Evolutionary conservation across 2,888 invertebrate species (phyloP), one percentile per base, ranked within the genome.

Genomic region (Meta bourneti): DNA sequence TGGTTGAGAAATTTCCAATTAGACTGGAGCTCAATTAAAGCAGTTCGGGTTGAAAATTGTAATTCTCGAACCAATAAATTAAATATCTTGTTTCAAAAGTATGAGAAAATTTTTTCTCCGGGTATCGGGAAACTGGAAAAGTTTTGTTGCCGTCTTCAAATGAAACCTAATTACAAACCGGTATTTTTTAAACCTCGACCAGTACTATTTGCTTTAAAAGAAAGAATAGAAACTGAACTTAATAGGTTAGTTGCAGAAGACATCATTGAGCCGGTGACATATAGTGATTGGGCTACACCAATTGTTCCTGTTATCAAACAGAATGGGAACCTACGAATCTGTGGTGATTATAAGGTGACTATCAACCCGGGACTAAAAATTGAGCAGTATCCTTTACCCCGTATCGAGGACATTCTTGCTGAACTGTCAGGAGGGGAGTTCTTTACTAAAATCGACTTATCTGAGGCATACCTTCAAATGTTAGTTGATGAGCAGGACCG

Each of bases 391-490:
- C 94, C 94, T 9, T 93, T 94, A 86, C 94, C 94, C 4, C 82
- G 90, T 87, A 93, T 93, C 16, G 94, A 94, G 52, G 94, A 94
- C 77, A 93, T 94, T 75, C 94, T 94, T 92, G 93, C 94, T 9
- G 90, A 93, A n/a, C 85, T 94, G 70, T 89, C 89, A 80, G 93
- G 93, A 77, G 77, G 77, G 77, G 52, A 77, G 77, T 77, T 77
- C 34, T 72, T 72, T 34, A 72, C 72, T 72, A 72, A 72, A 72
- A 72, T 19, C 72, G 72, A 72, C 72, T 83, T 72, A 19, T 89
- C 93, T 0, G 93, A 94, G 72, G 94, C 94, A 0, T 95, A 94
- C 93, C 94, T 94, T 90, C 95, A 95, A 93, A 93, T 95, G 7
- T 93, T 93, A 72, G 86, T 95, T 6, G 94, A 94, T 54, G 93